Evolutionary conservation across 2,888 invertebrate genomes (phyloP).

Genomic region (Petrophora chlorosata): DNA sequence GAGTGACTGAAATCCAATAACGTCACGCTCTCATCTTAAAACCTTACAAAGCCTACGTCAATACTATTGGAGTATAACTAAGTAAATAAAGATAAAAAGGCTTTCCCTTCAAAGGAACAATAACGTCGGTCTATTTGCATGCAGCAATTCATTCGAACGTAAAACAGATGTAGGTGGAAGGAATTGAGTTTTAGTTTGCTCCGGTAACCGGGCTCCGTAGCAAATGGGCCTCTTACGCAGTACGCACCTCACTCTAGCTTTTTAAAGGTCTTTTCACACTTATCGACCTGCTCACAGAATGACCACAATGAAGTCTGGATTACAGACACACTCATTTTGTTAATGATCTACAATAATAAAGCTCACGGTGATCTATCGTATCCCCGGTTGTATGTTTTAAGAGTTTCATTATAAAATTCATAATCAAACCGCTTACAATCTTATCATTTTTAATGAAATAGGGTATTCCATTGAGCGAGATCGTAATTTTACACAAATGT

Average conservation of each 20-base stretch:
- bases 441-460: too few relatives aligned
- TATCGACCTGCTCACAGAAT: too few relatives aligned
- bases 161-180: conserved; percentile 69
- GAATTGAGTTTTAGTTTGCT: conserved; percentile 62
- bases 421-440: too few relatives aligned
- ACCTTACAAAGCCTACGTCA: conserved; percentile 3
- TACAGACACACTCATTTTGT: too few relatives aligned
- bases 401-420: too few relatives aligned
- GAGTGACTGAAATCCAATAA: conserved; percentile 12
- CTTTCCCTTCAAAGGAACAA: conserved; percentile 62
- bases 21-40: conserved; percentile 2
- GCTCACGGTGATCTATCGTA: too few relatives aligned
- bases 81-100: conserved; percentile 50
- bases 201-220: conserved; percentile 47
- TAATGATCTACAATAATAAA: too few relatives aligned
- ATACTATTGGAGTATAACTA: conserved; percentile 22
- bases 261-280: too few relatives aligned
- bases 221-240: conserved; percentile 53
- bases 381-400: too few relatives aligned
- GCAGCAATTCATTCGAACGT: conserved; percentile 70
- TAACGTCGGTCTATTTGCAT: conserved; percentile 68
- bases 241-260: conserved; percentile 53
- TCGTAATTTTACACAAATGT: too few relatives aligned
- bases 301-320: too few relatives aligned
- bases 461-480: too few relatives aligned